phyloP scores from a whole-genome alignment of 2,113 vertebrate species.

The Verasper variegatus region DNA sequence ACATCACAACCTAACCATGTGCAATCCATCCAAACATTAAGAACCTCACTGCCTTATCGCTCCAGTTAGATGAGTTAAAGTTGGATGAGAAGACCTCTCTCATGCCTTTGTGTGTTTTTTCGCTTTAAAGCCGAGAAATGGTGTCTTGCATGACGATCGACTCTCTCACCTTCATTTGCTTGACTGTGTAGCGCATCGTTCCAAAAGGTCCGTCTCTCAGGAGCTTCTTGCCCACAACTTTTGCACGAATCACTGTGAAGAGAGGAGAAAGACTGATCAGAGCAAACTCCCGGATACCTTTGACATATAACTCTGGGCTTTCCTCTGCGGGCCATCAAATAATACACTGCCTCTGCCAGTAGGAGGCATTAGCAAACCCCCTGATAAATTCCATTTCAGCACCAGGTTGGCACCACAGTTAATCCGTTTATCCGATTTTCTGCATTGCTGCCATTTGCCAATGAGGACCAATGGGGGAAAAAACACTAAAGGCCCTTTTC shows the following conservation, averaged over 20 bases:
- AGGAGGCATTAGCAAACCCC: conserved; percentile 40
- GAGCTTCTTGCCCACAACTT: conserved; percentile 96
- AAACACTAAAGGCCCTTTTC: not conserved
- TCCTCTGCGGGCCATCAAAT: conserved; percentile 18
- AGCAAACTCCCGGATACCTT: conserved; percentile 32
- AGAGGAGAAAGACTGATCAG: conserved; percentile 44
- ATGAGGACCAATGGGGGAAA: conserved; percentile 24
- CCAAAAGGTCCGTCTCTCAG: conserved; percentile 94
- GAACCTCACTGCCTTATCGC: not conserved
- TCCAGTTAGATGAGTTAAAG: not conserved
- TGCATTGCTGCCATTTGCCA: conserved; percentile 58
- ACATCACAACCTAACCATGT: no score
- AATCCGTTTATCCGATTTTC: conserved; percentile 69
- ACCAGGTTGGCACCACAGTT: conserved; percentile 44
- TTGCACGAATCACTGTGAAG: conserved; percentile 93
- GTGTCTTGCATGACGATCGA: not conserved
- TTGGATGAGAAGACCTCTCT: not conserved
- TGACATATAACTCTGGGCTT: conserved; percentile 5
- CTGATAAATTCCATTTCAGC: conserved; percentile 44
- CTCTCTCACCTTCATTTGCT: conserved; percentile 94
- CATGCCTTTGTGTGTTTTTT: not conserved
- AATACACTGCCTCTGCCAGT: conserved; percentile 15
- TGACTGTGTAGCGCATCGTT: conserved; percentile 94
- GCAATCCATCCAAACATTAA: not conserved
- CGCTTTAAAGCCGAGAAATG: not conserved